A percentile compares a stretch with the other conserved stretches of the same genome.
Evolutionary conservation across 2,888 invertebrate species (phyloP).

Genomic region (Cactoblastis cactorum): DNA sequence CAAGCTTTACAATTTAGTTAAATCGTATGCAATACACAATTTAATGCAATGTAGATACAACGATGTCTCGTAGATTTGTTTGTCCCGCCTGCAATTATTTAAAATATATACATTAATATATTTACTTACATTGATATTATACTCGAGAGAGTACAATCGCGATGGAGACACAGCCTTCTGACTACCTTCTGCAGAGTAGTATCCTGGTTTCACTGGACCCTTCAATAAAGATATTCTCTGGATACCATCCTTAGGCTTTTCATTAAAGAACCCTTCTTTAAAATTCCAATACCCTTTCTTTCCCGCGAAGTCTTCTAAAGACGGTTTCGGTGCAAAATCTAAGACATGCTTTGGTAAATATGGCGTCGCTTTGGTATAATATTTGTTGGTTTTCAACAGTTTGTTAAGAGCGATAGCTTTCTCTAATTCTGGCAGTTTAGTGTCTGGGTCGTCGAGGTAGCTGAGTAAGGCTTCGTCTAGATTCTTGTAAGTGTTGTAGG

Average conservation of each 20-base stretch:
- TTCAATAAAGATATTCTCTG: conserved; percentile 36
- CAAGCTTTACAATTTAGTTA: too few species aligned
- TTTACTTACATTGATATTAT: conserved; percentile 62
- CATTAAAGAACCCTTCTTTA: background rate
- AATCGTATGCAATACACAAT: too few species aligned
- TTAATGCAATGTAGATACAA: too few species aligned
- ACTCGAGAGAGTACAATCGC: conserved; percentile 53
- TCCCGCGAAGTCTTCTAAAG: background rate
- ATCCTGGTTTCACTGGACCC: conserved; percentile 36
- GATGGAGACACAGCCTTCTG: conserved; percentile 30
- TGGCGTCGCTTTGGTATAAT: conserved; percentile 1
- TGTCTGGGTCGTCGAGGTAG: conserved; percentile 61
- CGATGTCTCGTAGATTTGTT: too few species aligned
- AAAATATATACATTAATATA: background rate
- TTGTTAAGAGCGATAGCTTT: conserved; percentile 39
- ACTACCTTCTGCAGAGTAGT: conserved; percentile 32
- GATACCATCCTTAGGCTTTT: conserved; percentile 13
- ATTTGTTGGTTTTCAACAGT: conserved; percentile 24
- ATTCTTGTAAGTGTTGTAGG: conserved; percentile 56
- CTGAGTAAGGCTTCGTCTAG: conserved; percentile 58
- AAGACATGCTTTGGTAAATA: conserved; percentile 4
- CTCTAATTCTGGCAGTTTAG: conserved; percentile 57
- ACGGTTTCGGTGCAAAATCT: background rate
- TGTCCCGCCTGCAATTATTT: too few species aligned
- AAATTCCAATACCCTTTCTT: conserved; percentile 1